Base-by-base conservation (phyloP, 2,113 vertebrate species). In the Notarius quadriscutis region DNA sequence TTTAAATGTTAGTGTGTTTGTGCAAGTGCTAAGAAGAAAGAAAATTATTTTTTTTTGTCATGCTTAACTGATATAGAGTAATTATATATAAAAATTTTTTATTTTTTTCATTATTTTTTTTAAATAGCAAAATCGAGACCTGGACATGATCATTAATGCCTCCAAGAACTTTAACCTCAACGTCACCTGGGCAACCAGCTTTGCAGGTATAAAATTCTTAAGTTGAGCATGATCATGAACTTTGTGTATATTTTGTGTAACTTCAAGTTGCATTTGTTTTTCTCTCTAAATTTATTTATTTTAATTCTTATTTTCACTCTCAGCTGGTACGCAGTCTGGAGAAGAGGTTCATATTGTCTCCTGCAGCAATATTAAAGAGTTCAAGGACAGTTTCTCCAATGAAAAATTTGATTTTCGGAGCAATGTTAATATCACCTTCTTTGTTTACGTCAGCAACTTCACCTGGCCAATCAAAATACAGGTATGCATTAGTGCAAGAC, bases 141-240 rank as follows among this genome's bases (percentile, higher is more conserved):
- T 99, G 62, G 98, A 99, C 91, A 98, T 99, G 97, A 99, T 99
- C 91, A 99, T 99, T 92, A 99, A 99, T 22, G 98, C 98, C 60
- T 99, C 98, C 2, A 99, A 99, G 94, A 99, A 99, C 93, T 99
- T 99, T 94, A 99, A 99, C 93, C 97, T 99, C 90, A 99, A 99
- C 91, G 99, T 99, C 30, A 99, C 98, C 34, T 99, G 98, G 98
- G 97, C 98, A 0, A 95, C 97, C 0, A 99, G 98, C 90, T 99
- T 99, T 94, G 95, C 97, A 91, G 98, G 98, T 99, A 94, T 22
- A 87, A 53, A 48, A n/a, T 25, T 10, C 17, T 22, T 4, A 95
- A 88, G 72, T 41, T 75, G 30, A 14, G 50, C 82, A 20, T 69
- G 58, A 57, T 18, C 2, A 14, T 60, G 25, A 27, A 55, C 15